A percentile compares a stretch with the other conserved stretches of the same genome.
These are phyloP conservation scores for Hypocryptadius cinnamomeus DNA, from an alignment of 2,113 vertebrate genomes.

Conservation along the genomic window DNA sequence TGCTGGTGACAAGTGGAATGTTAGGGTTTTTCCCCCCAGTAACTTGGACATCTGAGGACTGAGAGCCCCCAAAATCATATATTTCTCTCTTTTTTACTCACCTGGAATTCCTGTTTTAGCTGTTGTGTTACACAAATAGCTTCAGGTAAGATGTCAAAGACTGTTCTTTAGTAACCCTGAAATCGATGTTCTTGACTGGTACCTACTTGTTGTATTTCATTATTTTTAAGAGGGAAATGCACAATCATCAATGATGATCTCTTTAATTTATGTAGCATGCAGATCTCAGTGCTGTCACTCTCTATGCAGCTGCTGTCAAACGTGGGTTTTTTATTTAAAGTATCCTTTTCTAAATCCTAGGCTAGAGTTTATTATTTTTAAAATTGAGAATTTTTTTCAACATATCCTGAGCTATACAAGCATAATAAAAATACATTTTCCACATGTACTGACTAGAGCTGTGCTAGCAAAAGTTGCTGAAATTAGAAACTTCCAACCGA, in stretches of 20 bases:
- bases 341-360: background rate
- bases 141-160: background rate
- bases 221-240: background rate
- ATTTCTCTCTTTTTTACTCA: background rate
- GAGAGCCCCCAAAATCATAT: background rate
- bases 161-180: background rate
- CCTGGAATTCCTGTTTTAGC: background rate
- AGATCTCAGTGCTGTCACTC: background rate
- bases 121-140: background rate
- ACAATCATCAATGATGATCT: background rate
- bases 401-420: background rate
- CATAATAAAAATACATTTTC: slow-evolving; percentile 6
- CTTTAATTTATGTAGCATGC: background rate
- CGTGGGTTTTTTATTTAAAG: background rate
- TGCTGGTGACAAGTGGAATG: background rate
- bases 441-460: background rate
- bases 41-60: background rate
- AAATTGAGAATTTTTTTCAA: background rate
- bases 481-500: background rate
- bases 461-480: background rate
- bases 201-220: background rate
- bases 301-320: background rate
- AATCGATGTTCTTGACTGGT: background rate
- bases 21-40: background rate
- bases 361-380: background rate